Evolutionary conservation across 2,797 vertebrate genomes (phyloP), one percentile per base, ranked within the genome.

Genomic region (Sebastes hubbsi): DNA sequence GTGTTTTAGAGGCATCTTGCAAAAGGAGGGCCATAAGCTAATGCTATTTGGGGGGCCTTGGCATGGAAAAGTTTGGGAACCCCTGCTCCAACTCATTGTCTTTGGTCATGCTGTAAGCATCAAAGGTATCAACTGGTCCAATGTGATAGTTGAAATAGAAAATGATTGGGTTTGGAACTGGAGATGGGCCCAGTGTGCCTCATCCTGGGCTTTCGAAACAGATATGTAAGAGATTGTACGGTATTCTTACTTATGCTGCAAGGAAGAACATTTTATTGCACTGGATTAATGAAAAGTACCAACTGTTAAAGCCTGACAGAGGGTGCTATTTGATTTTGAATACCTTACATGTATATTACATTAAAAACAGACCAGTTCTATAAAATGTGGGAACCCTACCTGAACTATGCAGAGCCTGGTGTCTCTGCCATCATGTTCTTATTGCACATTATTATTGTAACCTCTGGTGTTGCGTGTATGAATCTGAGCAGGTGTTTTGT

Each of bases 261-360:
- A 63, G 60, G 25, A 74, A 66, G 22, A 74, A 66, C 10, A 62
- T 78, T 70, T 63, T 70, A 71, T 74, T 77, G 36, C 34, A 79
- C 38, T 71, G 18, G 72, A 83, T 70, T 16, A 56, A 66, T 72
- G 69, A 81, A 12, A 72, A 55, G 3, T 10, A 55, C 70, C 63
- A 80, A 61, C 22, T 73, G 46, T 38, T 14, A 38, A 38, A 38
- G 36, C 0, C 36, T 38, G 36, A 12, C 36, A 38, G 36, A 38
- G 36, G 0, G 36, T 38, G 36, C 36, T 38, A 38, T 2, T 38
- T 38, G 36, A 38, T 38, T 38, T 38, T 38, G 36, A 38, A 13
- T 38, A 38, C 36, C 36, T 38, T 38, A 38, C 36, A 38, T 38
- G 36, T 14, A 38, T 38, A 14, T 38, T 38, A 38, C 36, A 38